Base-by-base conservation (phyloP, 2,797 vertebrate species). In the Sebastes elongatus region DNA sequence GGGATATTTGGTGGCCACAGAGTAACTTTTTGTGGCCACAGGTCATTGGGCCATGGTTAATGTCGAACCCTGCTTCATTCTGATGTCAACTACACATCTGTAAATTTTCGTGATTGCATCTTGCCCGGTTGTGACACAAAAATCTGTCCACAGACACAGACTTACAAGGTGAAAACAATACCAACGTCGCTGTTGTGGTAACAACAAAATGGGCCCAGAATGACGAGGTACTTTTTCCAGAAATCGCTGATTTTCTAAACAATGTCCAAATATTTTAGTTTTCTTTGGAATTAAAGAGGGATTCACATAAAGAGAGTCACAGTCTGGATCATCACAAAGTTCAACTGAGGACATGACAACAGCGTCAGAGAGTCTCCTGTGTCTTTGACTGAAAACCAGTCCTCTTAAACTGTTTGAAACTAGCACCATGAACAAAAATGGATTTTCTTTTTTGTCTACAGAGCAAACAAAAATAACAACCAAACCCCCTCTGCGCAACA, bases 171-270 rank as follows among this genome's bases (percentile, higher is more conserved):
- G 42, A 46, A 46, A 46, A 42, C 0, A 46, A 46, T 3, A 46
- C 16, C 14, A 18, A 18, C 42, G 7, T 49, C n/a, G n/a, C n/a
- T 11, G 52, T 53, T 22, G 20, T n/a, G 20, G 11, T 13, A 56
- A 23, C 1, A 0, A 56, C 5, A 25, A 25, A 56, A 25, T 6
- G 0, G 9, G 0, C n/a, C 52, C 1, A 1, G n/a, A 56, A 56
- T 56, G 53, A 23, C 1, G 2, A 16, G 23, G 9, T 10, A 11
- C 53, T 71, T 65, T 65, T 30, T 9, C 25, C 30, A 72, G 18
- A 74, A 64, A 56, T 10, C 14, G 11, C 55, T 56, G 38, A 33
- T 23, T 73, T 75, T 52, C 11, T 0, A 5, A 27, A 18, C 14
- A 16, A 5, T 16, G 38, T 33, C 38, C 46, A 61, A 65, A 64